Conservation (phyloP, 2,797 vertebrate species). For the Muscicapa comitata region DNA sequence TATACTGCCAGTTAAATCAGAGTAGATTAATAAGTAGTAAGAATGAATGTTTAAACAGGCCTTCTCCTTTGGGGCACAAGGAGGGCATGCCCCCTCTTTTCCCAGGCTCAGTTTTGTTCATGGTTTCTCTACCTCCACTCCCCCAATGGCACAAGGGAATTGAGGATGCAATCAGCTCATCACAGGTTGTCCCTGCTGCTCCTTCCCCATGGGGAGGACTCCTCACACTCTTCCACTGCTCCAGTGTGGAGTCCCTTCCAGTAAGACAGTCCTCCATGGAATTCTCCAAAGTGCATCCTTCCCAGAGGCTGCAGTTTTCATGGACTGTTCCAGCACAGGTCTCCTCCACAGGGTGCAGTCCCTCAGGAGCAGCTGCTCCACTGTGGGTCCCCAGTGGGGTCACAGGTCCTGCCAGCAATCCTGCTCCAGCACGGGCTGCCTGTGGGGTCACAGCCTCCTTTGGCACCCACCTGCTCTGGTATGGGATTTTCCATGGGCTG, state of each 20-base stretch:
- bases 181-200: not conserved
- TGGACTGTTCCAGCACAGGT: rapidly evolving
- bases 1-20: not conserved
- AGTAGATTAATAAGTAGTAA: not conserved
- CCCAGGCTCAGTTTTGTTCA: not conserved
- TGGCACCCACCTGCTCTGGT: not conserved
- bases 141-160: rapidly evolving
- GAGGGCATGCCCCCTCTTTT: not conserved
- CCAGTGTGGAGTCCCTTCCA: not conserved
- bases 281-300: not conserved
- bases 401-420: not conserved
- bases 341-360: not conserved
- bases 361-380: not conserved
- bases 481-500: rapidly evolving
- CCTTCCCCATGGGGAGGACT: not conserved
- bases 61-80: not conserved
- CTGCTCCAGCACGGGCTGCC: not conserved
- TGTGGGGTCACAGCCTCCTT: not conserved
- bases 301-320: not conserved
- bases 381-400: rapidly evolving
- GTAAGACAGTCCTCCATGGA: not conserved
- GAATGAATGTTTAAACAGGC: not conserved
- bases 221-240: not conserved
- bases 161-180: not conserved
- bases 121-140: rapidly evolving